These are phyloP conservation scores for Brachymystax lenok DNA, from an alignment of 2,797 vertebrate genomes.

Conservation along the genomic window DNA sequence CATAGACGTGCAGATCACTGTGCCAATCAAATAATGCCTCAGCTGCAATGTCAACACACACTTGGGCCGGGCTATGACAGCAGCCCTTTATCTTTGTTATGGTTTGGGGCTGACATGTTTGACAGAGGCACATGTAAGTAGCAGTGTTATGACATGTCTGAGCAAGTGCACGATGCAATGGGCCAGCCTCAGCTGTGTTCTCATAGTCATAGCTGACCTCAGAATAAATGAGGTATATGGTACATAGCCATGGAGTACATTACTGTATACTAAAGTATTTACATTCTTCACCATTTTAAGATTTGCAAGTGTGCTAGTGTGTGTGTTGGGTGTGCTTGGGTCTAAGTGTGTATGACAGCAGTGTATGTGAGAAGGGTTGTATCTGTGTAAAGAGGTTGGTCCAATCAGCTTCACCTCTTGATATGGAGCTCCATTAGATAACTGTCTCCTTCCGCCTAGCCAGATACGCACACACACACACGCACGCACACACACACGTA, in stretches of 20 bases:
- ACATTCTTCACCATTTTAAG: neutral
- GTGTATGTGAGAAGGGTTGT: neutral
- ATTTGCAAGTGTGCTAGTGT: slow-evolving; percentile 1
- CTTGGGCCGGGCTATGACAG: slow-evolving; percentile 55
- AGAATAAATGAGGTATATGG: neutral
- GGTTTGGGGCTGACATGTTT: slow-evolving; percentile 72
- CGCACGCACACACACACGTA: slow-evolving; percentile 23
- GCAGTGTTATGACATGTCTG: slow-evolving; percentile 75
- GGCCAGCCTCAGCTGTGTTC: slow-evolving; percentile 42
- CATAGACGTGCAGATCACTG: slow-evolving; percentile 63
- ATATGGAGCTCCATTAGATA: slow-evolving; percentile 66
- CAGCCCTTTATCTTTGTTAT: slow-evolving; percentile 70
- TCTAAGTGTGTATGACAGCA: slow-evolving; percentile 27
- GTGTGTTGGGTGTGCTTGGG: neutral
- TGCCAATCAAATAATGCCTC: slow-evolving; percentile 71
- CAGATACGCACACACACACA: slow-evolving; percentile 42
- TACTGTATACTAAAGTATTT: neutral
- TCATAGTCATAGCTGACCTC: neutral
- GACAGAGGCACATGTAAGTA: slow-evolving; percentile 72
- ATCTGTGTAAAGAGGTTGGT: neutral
- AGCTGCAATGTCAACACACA: slow-evolving; percentile 60
- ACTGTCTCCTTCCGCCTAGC: slow-evolving; percentile 69
- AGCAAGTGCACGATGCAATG: slow-evolving; percentile 56
- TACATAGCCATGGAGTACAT: neutral
- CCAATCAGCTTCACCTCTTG: slow-evolving; percentile 66